Evolutionary conservation across 2,797 vertebrate species (phyloP), one percentile per base, ranked within the genome.

Genomic region (Poecile montanus): DNA sequence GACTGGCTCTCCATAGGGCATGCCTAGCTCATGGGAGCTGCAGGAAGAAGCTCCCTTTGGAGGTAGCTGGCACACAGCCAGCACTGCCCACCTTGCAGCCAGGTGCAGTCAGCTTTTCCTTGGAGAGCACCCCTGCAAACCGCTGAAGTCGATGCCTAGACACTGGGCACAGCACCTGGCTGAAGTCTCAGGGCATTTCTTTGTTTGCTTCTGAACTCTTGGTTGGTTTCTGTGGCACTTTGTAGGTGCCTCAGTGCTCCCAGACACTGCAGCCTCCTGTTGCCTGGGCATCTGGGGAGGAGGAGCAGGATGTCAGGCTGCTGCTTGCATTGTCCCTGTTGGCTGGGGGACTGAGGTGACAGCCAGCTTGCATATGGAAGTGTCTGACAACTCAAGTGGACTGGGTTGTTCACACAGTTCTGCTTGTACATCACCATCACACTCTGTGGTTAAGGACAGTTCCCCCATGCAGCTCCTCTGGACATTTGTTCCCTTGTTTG

Each of bases 241-340:
- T 29, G 40, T 17, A n/a, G 61, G 29, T 1, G 0, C 36, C 40
- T 90, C 1, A 1, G 29, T 30, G 53, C 32, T 78, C 38, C 45
- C 0, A 1, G 36, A 34, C 13, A 3, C n/a, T 56, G 40, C 4
- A 3, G 13, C 10, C 34, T 27, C 11, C 16, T 40, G 19, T 3
- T 3, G 1, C 38, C 10, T 54, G 56, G 25, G 11, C 53, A 26
- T 56, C 53, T 5, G 3, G 22, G 22, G 25, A 60, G 20, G 36
- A 53, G 36, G 16, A 81, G 26, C 29, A 11, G 38, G 32, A 44
- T n/a, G 3, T 73, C 36, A 38, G 11, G 26, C 36, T 66, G 32
- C 93, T 93, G 42, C 29, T 19, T 50, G 38, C 22, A 6, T 67
- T 85, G 51, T 32, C 47, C 23, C 51, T 17, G 6, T 40, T 70